phyloP scores from a whole-genome alignment of 1,140 invertebrate species.

The Zaprionus vittiger region DNA sequence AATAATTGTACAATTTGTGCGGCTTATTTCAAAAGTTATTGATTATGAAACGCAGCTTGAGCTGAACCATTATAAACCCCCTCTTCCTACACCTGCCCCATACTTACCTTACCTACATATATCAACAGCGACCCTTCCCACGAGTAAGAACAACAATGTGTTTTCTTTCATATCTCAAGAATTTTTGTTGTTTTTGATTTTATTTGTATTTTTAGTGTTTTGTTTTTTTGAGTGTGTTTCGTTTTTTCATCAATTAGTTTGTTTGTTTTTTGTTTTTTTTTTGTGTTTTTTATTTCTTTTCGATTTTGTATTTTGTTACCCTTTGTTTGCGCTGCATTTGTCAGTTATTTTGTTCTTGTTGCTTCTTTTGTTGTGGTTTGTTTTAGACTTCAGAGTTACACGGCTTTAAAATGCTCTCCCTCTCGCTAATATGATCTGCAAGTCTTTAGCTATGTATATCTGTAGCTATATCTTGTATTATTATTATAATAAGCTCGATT shows the following conservation, averaged over 20 bases:
- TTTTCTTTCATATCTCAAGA: constrained; percentile 74
- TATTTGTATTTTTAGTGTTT: constrained; percentile 66
- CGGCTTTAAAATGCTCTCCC: constrained; percentile 67
- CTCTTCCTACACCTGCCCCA: not conserved
- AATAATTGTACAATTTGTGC: constrained; percentile 75
- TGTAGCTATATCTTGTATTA: not conserved
- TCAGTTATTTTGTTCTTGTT: constrained; percentile 21
- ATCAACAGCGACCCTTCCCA: not conserved
- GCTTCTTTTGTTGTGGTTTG: constrained; percentile 9
- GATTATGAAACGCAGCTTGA: constrained; percentile 67
- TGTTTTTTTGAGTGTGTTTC: constrained; percentile 40
- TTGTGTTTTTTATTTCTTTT: constrained; percentile 20
- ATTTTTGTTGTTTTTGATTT: constrained; percentile 62
- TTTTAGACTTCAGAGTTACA: constrained; percentile 61
- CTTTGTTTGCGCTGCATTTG: constrained; percentile 47
- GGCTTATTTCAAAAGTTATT: constrained; percentile 76
- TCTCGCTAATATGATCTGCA: constrained; percentile 45
- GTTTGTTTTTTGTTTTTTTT: constrained; percentile 9
- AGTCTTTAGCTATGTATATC: not conserved
- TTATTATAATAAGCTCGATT: constrained; percentile 64
- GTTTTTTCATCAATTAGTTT: constrained; percentile 51
- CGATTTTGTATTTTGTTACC: constrained; percentile 50
- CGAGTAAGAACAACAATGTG: constrained; percentile 37
- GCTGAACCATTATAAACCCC: constrained; percentile 10
- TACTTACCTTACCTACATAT: not conserved